Evolutionary conservation across 2,888 invertebrate genomes (phyloP), one percentile per base, ranked within the genome.

Genomic region (Lacanobia oleracea): DNA sequence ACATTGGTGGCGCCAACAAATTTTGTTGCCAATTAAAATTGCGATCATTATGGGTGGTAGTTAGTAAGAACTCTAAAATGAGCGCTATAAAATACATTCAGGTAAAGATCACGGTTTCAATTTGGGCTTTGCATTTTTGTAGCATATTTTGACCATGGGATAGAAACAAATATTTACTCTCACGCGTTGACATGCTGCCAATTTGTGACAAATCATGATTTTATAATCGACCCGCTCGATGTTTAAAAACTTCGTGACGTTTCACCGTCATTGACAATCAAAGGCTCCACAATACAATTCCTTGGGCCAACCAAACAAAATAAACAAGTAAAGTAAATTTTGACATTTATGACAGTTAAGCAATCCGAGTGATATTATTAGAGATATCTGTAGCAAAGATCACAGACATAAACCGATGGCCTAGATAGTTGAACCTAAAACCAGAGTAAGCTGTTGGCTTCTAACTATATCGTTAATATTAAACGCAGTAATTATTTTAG

Each of bases 401-500:
- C 63, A 68, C 23, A 75, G 59, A 60, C 37, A 57, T 78, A 53
- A 51, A 68, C 67, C 21, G 16, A 23, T 67, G 74, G 33, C 81
- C 80, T 68, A 75, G 43, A 78, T 81, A 81, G 18, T 66, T 78
- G 51, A 79, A 72, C 63, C 69, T 68, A 77, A 73, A 82, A 62
- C 40, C 65, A 53, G 70, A 72, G 60, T 64, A 9, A 61, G 53
- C 45, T 14, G 71, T 75, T 83, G 77, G 78, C 78, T 72, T 50
- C 50, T 61, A 63, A 72, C 59, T 54, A 50, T 59, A 64, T 77
- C 77, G 71, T 81, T 79, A 82, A 82, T 75, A 66, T 63, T 66
- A 64, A 64, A 81, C 67, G 45, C 18, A 64, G 65, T 73, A 82
- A 82, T 82, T 76, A 82, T 76, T 72, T 75, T 67, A 69, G 75